Conservation (phyloP, 2,888 invertebrate genomes). For the Biston stratarius region DNA sequence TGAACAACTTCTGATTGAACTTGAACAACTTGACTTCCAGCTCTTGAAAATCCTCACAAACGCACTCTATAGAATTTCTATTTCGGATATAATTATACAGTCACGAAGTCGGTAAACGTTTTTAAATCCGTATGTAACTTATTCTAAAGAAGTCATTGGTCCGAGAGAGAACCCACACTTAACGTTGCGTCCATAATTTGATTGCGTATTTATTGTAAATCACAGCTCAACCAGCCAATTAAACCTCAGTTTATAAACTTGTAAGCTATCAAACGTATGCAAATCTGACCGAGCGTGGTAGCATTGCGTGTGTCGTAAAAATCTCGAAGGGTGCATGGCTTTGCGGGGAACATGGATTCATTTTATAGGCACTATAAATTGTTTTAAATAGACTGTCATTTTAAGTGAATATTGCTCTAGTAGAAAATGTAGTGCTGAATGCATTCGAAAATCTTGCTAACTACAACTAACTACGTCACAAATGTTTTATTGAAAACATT, state of each 20-base stretch:
- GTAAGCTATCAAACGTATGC: constrained; percentile 41
- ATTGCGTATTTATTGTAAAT: not conserved
- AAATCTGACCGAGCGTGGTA: constrained; percentile 35
- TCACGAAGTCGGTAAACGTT: too few species aligned
- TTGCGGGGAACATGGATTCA: constrained; percentile 26
- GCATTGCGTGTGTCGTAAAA: constrained; percentile 40
- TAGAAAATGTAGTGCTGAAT: not conserved
- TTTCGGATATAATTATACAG: too few species aligned
- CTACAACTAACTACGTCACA: too few species aligned
- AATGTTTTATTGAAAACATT: too few species aligned
- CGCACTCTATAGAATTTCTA: too few species aligned
- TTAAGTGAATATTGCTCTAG: not conserved
- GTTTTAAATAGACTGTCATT: constrained; percentile 10
- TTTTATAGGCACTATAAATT: constrained; percentile 15
- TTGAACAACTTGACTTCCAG: too few species aligned
- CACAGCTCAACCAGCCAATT: constrained; percentile 33
- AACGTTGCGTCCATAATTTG: not conserved
- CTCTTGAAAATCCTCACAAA: too few species aligned
- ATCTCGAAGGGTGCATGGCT: constrained; percentile 21
- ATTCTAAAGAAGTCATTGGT: too few species aligned
- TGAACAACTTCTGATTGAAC: too few species aligned
- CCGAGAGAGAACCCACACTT: too few species aligned
- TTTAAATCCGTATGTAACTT: too few species aligned
- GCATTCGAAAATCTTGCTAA: too few species aligned
- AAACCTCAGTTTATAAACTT: constrained; percentile 40